These are phyloP conservation scores for Phortica okadai DNA, from an alignment of 2,888 invertebrate species.

Conservation along the genomic window DNA sequence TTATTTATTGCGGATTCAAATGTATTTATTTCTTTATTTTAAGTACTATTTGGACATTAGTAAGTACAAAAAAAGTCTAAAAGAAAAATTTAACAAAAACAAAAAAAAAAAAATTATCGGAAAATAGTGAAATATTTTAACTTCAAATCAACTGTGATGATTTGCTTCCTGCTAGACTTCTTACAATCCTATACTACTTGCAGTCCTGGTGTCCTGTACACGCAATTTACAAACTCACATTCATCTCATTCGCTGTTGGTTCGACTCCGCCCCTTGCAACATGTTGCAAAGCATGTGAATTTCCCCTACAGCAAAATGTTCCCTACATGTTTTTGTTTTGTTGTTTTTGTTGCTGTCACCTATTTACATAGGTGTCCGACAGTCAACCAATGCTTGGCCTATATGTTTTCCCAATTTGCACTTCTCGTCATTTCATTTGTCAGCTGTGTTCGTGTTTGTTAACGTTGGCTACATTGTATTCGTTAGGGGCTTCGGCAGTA, in stretches of 20 bases:
- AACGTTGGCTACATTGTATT: conserved; percentile 25
- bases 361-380: conserved; percentile 55
- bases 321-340: conserved; percentile 56
- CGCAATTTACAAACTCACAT: not conserved
- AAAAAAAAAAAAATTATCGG: no score
- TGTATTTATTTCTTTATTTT: no score
- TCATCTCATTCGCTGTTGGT: not conserved
- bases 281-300: conserved; percentile 63
- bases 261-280: conserved; percentile 70
- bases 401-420: conserved; percentile 38
- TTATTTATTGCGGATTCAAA: no score
- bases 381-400: conserved; percentile 36
- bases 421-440: conserved; percentile 34
- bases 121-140: no score
- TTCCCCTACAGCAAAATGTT: conserved; percentile 60
- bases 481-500: conserved; percentile 10
- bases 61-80: no score
- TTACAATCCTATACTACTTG: no score
- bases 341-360: conserved; percentile 60
- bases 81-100: no score
- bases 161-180: no score
- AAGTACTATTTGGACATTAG: no score
- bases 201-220: not conserved
- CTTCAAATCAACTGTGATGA: no score
- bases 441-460: conserved; percentile 18